Conservation (phyloP, 2,888 invertebrate species). For the Herminia tarsipennalis region DNA sequence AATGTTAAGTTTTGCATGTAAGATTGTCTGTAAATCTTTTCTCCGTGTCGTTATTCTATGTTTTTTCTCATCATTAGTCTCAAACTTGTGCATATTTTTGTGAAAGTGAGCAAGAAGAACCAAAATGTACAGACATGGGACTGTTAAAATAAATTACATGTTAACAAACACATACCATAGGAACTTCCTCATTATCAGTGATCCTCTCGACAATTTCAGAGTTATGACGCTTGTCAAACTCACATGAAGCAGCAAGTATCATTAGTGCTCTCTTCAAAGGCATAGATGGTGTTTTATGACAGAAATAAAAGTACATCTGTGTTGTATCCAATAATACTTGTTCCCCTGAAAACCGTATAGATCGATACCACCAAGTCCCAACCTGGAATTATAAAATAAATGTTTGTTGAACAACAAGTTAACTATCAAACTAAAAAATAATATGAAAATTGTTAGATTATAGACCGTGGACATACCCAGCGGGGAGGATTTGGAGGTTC, state of each 20-base stretch:
- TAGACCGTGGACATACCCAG: too few species aligned
- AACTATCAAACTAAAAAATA: not conserved
- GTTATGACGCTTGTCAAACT: constrained; percentile 97
- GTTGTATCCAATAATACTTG: constrained; percentile 98
- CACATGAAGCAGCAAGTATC: constrained; percentile 98
- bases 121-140: too few species aligned
- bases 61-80: too few species aligned
- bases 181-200: constrained; percentile 97
- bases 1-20: too few species aligned
- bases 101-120: too few species aligned
- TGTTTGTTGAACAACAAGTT: constrained; percentile 5
- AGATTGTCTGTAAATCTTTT: too few species aligned
- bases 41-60: too few species aligned
- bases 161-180: constrained; percentile 90
- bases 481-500: too few species aligned
- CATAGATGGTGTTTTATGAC: constrained; percentile 98
- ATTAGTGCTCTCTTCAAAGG: constrained; percentile 97
- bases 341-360: constrained; percentile 98
- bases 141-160: too few species aligned
- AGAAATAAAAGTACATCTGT: constrained; percentile 97
- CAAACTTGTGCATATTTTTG: too few species aligned
- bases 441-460: too few species aligned
- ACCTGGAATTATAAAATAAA: constrained; percentile 77
- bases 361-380: constrained; percentile 99
- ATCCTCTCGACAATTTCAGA: constrained; percentile 96